These are phyloP conservation scores for Brachionus rubens DNA, from an alignment of 1,140 invertebrate genomes.

Conservation along the genomic window DNA sequence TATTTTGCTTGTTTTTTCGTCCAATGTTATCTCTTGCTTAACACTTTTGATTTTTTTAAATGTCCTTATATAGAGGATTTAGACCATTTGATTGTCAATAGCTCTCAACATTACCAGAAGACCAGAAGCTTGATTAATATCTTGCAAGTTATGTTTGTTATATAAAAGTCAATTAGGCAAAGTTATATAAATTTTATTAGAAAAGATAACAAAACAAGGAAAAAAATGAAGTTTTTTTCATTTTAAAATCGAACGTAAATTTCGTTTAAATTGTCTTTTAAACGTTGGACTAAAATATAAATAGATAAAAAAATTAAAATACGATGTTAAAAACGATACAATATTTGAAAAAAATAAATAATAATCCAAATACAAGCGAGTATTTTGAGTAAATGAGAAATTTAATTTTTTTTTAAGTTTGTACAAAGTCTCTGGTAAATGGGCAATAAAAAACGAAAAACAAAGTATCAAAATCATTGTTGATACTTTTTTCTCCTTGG, in stretches of 20 bases:
- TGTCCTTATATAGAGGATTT: too few species aligned
- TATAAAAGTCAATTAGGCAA: too few species aligned
- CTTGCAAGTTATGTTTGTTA: too few species aligned
- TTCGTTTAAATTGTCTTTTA: constrained; percentile 23
- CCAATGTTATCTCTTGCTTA: too few species aligned
- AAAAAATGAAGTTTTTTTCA: neutral
- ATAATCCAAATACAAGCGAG: neutral
- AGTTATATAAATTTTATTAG: too few species aligned
- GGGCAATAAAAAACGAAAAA: constrained; percentile 3
- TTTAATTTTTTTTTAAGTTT: constrained; percentile 17
- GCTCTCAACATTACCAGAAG: too few species aligned
- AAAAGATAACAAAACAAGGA: too few species aligned
- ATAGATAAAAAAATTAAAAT: constrained; percentile 28
- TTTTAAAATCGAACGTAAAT: neutral
- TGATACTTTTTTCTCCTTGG: constrained; percentile 4
- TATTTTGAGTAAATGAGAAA: neutral
- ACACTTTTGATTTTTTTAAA: too few species aligned
- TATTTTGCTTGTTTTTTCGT: too few species aligned
- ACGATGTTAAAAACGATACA: neutral
- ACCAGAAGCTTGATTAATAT: too few species aligned
- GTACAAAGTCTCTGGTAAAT: constrained; percentile 11
- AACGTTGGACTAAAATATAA: constrained; percentile 25
- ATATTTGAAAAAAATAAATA: constrained; percentile 11
- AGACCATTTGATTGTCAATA: too few species aligned
- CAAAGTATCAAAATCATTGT: constrained; percentile 22